These are phyloP conservation scores for Rhabdornis inornatus DNA, from an alignment of 2,113 vertebrate species.

Conservation along the genomic window DNA sequence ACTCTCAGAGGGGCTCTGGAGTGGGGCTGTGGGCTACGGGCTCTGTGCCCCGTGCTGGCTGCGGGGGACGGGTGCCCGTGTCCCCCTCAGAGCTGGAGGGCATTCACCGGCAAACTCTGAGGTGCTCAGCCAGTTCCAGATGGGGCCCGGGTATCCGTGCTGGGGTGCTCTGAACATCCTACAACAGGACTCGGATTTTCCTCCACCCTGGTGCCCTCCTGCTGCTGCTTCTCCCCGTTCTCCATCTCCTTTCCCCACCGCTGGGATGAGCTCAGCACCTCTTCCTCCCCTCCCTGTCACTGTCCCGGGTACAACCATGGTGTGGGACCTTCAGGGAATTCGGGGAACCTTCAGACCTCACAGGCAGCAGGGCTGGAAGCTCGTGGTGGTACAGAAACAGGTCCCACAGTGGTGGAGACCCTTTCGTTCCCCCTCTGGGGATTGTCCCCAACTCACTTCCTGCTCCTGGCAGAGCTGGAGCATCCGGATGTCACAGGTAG, in stretches of 20 bases:
- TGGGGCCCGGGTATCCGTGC: fast-evolving
- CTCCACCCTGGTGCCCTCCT: neutral
- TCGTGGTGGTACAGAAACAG: neutral
- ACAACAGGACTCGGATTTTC: fast-evolving
- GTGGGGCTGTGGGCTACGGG: neutral
- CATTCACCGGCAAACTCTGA: neutral
- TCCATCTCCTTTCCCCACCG: fast-evolving
- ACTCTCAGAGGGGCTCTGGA: neutral
- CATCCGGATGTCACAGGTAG: neutral
- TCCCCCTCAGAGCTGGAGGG: too few species aligned
- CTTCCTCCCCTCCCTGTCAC: neutral
- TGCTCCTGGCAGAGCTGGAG: neutral
- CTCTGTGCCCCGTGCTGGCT: fast-evolving
- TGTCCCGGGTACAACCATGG: neutral
- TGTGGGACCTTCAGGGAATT: too few species aligned
- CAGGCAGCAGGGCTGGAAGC: neutral
- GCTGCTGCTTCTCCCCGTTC: neutral
- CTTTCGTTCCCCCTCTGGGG: too few species aligned
- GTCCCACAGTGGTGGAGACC: neutral
- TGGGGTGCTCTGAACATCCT: neutral
- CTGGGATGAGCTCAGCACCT: neutral
- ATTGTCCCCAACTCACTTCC: fast-evolving
- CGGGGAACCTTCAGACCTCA: fast-evolving
- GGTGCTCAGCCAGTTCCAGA: neutral
- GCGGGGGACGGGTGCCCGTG: neutral